phyloP scores from a whole-genome alignment of 2,797 vertebrate species.

The Xenentodon cancila region DNA sequence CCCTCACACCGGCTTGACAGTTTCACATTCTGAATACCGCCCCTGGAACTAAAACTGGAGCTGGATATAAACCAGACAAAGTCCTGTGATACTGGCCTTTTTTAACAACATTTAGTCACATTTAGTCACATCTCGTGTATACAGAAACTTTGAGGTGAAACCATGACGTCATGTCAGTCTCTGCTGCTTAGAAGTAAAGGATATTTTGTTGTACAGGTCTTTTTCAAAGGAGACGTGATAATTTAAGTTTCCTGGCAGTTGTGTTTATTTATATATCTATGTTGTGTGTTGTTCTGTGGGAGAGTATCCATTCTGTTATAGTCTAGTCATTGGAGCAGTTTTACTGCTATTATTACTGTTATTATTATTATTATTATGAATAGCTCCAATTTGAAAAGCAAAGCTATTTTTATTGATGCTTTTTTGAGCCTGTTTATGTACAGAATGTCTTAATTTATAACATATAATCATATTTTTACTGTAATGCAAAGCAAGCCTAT shows the following conservation, averaged over 20 bases:
- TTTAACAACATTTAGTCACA: background rate
- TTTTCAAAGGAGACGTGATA: conserved; percentile 38
- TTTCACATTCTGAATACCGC: conserved; percentile 77
- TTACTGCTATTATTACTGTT: conserved; percentile 14
- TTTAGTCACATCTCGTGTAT: background rate
- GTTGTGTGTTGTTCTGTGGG: conserved; percentile 62
- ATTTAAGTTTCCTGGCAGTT: conserved; percentile 39
- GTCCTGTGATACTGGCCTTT: background rate
- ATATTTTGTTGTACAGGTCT: conserved; percentile 9
- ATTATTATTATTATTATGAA: conserved; percentile 45
- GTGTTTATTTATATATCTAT: conserved; percentile 63
- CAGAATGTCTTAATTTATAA: conserved; percentile 51
- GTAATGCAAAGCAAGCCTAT: conserved; percentile 43
- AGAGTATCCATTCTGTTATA: conserved; percentile 46
- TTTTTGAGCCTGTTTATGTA: conserved; percentile 30
- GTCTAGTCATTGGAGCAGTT: conserved; percentile 4
- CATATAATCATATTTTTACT: conserved; percentile 52
- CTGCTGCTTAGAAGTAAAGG: conserved; percentile 27
- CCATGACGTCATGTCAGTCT: conserved; percentile 16
- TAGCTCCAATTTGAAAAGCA: conserved; percentile 47
- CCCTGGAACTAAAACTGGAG: conserved; percentile 79
- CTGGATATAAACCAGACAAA: background rate
- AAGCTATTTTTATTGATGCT: conserved; percentile 47
- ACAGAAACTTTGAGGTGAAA: conserved; percentile 8
- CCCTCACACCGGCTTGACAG: conserved; percentile 61